Percentiles rank a stretch among this genome's conserved stretches.
These are phyloP conservation scores for Amblyopsis rosae DNA, from an alignment of 2,113 vertebrate genomes.

Conservation along the genomic window DNA sequence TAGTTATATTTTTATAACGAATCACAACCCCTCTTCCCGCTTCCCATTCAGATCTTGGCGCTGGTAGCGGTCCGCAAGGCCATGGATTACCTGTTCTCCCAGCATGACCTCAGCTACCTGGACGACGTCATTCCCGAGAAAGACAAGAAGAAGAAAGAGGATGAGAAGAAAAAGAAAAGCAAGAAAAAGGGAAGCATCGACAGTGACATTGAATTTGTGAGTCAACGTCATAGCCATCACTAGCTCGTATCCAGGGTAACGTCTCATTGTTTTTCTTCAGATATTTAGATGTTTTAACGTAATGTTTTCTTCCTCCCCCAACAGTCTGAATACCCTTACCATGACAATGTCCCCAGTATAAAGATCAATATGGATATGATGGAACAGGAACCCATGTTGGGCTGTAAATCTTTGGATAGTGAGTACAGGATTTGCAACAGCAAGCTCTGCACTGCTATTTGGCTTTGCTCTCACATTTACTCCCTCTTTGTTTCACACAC, in stretches of 20 bases:
- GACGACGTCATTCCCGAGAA: conserved; percentile 99
- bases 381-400: conserved; percentile 95
- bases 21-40: not conserved
- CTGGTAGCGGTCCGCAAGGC: conserved; percentile 94
- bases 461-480: conserved; percentile 10
- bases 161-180: conserved; percentile 95
- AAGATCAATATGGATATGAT: conserved; percentile 99
- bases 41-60: conserved; percentile 84
- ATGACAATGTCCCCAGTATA: conserved; percentile 95
- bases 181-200: conserved; percentile 97
- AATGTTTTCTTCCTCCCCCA: conserved; percentile 77
- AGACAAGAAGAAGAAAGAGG: conserved; percentile 99
- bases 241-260: not conserved
- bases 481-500: not conserved
- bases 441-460: conserved; percentile 7
- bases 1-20: no score
- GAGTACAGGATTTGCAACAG: conserved; percentile 80
- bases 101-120: conserved; percentile 95
- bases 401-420: conserved; percentile 90
- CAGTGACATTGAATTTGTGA: conserved; percentile 94
- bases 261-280: not conserved
- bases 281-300: conserved; percentile 34
- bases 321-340: conserved; percentile 96
- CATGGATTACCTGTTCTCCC: conserved; percentile 98
- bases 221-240: conserved; percentile 35